phyloP scores from a whole-genome alignment of 2,888 invertebrate genomes.

The Aporophyla nigra region DNA sequence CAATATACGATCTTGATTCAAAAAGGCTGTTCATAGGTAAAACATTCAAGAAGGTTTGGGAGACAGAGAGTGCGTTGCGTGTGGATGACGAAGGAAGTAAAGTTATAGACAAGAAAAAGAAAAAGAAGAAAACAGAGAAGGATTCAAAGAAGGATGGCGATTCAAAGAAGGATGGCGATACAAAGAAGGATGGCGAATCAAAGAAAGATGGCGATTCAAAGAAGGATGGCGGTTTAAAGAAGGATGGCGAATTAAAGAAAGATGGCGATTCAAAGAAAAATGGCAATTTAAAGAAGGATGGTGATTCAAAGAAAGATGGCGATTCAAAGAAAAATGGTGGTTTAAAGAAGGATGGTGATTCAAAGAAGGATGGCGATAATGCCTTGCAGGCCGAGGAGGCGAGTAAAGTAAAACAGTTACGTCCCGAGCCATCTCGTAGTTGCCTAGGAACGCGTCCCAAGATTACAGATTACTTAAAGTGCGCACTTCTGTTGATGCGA shows the following conservation, averaged over 20 bases:
- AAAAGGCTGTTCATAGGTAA: constrained; percentile 78
- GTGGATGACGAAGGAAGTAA: constrained; percentile 69
- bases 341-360: constrained; percentile 7
- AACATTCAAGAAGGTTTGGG: constrained; percentile 83
- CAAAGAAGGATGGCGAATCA: neutral
- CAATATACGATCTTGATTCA: constrained; percentile 81
- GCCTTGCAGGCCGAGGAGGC: constrained; percentile 8
- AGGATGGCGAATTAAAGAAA: neutral
- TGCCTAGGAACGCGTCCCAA: constrained; percentile 80
- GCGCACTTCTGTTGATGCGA: constrained; percentile 79
- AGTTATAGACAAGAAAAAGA: constrained; percentile 75
- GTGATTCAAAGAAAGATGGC: neutral
- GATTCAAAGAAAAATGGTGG: constrained; percentile 6
- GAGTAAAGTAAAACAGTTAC: constrained; percentile 2
- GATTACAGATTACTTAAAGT: constrained; percentile 82
- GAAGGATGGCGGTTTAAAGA: constrained; percentile 14
- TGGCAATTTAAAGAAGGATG: too few relatives aligned
- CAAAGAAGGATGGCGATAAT: neutral
- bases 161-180: too few relatives aligned
- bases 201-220: neutral
- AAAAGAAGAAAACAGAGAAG: constrained; percentile 61
- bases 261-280: neutral
- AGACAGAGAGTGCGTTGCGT: constrained; percentile 82
- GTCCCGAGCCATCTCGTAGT: constrained; percentile 69
- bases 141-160: constrained; percentile 25